phyloP scores from a whole-genome alignment of 1,140 invertebrate species.

The Rhynchophorus ferrugineus region DNA sequence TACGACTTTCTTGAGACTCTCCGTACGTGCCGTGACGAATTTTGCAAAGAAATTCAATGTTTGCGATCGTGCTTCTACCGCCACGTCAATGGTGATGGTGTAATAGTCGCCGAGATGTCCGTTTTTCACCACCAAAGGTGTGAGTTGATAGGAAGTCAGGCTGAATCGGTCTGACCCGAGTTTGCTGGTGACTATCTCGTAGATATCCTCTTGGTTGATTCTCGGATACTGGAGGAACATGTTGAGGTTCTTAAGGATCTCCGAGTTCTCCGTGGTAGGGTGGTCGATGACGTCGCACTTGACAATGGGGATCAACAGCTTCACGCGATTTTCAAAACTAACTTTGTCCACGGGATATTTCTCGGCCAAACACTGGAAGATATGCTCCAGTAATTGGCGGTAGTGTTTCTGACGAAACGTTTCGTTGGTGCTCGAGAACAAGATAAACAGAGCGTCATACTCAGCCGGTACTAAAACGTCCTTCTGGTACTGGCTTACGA shows the following conservation, averaged over 20 bases:
- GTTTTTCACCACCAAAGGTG: conserved; percentile 4
- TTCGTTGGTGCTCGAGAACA: conserved; percentile 9
- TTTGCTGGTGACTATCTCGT: neutral
- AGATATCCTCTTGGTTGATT: conserved; percentile 10
- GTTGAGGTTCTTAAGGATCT: conserved; percentile 24
- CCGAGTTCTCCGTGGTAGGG: conserved; percentile 12
- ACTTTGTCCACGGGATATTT: neutral
- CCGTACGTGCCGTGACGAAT: neutral
- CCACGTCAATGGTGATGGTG: neutral
- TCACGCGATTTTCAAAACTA: neutral
- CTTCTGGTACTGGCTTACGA: neutral
- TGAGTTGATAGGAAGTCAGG: conserved; percentile 5
- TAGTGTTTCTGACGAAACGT: conserved; percentile 21
- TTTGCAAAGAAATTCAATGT: conserved; percentile 4
- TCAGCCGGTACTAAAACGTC: neutral
- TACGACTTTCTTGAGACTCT: neutral
- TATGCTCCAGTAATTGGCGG: conserved; percentile 11
- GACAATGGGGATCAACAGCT: neutral
- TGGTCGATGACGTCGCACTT: neutral
- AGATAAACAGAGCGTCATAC: neutral
- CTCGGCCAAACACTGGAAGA: neutral
- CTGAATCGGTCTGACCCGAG: neutral
- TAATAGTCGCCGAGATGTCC: conserved; percentile 13
- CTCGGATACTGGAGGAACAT: neutral
- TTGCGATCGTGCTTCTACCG: neutral